A percentile compares a stretch with the other conserved stretches of the same genome.
Evolutionary conservation across 2,797 vertebrate species (phyloP).

Genomic region (Sphenodon punctatus): DNA sequence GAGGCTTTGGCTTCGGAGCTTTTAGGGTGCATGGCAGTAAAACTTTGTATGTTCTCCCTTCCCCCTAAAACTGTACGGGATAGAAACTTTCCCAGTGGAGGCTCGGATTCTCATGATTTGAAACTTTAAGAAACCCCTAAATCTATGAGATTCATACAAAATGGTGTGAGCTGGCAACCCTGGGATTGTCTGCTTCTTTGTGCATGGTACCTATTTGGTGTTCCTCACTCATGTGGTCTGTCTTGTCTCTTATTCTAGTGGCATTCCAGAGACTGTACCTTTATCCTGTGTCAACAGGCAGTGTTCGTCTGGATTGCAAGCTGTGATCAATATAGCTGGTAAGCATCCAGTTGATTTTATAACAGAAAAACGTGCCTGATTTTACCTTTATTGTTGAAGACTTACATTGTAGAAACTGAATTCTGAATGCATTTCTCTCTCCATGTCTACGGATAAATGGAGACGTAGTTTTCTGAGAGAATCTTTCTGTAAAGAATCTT

Average conservation of each 20-base stretch:
- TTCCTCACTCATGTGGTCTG: neutral
- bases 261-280: slow-evolving; percentile 89
- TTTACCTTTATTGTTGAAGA: neutral
- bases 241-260: slow-evolving; percentile 71
- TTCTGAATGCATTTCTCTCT: neutral
- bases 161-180: neutral
- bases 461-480: neutral
- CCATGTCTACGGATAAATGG: neutral
- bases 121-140: neutral
- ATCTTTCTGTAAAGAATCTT: neutral
- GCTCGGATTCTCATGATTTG: too few species aligned
- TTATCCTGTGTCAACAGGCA: slow-evolving; percentile 86
- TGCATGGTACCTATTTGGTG: too few species aligned
- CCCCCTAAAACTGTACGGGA: too few species aligned
- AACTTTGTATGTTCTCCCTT: too few species aligned
- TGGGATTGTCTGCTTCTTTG: neutral
- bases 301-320: slow-evolving; percentile 93
- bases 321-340: slow-evolving; percentile 91
- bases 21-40: too few species aligned
- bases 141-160: neutral
- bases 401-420: neutral
- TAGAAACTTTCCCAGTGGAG: too few species aligned
- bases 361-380: neutral
- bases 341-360: neutral
- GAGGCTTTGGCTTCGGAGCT: too few species aligned